Evolutionary conservation across 2,113 vertebrate species (phyloP), one percentile per base, ranked within the genome.

Genomic region (Mellivora capensis): DNA sequence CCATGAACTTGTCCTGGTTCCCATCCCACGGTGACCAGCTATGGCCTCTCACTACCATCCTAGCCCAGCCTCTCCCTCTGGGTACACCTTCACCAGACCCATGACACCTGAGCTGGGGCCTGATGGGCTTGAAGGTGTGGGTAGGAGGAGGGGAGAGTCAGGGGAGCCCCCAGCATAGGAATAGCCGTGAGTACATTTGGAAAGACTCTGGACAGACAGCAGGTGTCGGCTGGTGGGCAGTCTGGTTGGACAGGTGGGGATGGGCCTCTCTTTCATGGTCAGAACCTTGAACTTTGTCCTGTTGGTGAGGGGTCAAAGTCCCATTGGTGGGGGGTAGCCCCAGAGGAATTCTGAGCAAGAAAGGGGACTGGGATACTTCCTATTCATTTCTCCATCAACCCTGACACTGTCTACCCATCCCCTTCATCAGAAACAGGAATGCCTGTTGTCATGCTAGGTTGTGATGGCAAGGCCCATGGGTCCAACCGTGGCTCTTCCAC

Each of bases 391-490:
- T 71, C 23, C 6, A 18, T 7, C 31, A 18, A n/a, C 80, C 6
- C 17, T 42, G 31, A 86, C 10, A 34, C 13, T 74, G 74, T 11
- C 34, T 4, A 3, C 13, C 37, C n/a, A 90, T 21, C 62, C 18
- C 25, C 34, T 69, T 89, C 77, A 79, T 44, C 74, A 29, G 82
- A 85, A 89, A 37, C 7, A 12, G n/a, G 10, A 0, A 0, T 54
- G 67, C 39, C 49, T 64, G 25, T 49, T 27, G 25, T n/a, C 37
- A 25, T 0, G 0, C 39, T 91, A 17, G 34, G 29, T 6, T 11
- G 47, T 9, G 0, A 6, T 1, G 0, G 27, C 5, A 4, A 76
- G 31, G 20, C 4, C 42, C 8, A 3, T 4, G 74, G 54, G 6
- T 91, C 94, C 72, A 67, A 0, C n/a, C 27, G 2, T 0, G n/a